Evolutionary conservation across 1,140 invertebrate species (phyloP).

Genomic region (Achroia grisella): DNA sequence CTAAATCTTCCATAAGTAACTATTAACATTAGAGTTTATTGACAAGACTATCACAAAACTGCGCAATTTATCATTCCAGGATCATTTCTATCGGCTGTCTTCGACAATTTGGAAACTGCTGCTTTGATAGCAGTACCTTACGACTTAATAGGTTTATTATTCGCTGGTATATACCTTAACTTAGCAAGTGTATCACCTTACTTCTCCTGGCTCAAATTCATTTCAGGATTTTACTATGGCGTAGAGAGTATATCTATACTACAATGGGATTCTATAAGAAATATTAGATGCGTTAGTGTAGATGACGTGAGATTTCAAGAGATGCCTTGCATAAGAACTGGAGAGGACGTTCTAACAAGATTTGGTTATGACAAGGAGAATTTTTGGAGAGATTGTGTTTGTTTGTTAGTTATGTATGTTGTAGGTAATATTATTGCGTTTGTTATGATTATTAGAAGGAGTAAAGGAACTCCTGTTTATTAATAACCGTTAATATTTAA

Average conservation of each 20-base stretch:
- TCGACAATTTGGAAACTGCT: conserved; percentile 74
- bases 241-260: conserved; percentile 77
- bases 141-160: conserved; percentile 75
- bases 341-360: conserved; percentile 38
- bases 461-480: conserved; percentile 28
- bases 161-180: conserved; percentile 76
- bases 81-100: conserved; percentile 75
- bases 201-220: conserved; percentile 68
- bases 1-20: too few species aligned
- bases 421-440: conserved; percentile 44
- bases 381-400: conserved; percentile 41
- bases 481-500: conserved; percentile 7
- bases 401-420: conserved; percentile 42
- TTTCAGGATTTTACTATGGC: conserved; percentile 79
- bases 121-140: conserved; percentile 75
- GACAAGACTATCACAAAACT: too few species aligned
- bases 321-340: conserved; percentile 48
- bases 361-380: conserved; percentile 47
- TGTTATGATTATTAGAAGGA: conserved; percentile 45
- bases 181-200: conserved; percentile 63
- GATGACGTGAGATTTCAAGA: conserved; percentile 1
- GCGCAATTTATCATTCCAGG: conserved; percentile 41
- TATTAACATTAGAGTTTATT: too few species aligned
- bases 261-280: conserved; percentile 75
- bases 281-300: conserved; percentile 56